Percentiles rank a stretch among this genome's conserved stretches.
phyloP scores from a whole-genome alignment of 2,797 vertebrate species.

The Schizothorax lantsangensis region DNA sequence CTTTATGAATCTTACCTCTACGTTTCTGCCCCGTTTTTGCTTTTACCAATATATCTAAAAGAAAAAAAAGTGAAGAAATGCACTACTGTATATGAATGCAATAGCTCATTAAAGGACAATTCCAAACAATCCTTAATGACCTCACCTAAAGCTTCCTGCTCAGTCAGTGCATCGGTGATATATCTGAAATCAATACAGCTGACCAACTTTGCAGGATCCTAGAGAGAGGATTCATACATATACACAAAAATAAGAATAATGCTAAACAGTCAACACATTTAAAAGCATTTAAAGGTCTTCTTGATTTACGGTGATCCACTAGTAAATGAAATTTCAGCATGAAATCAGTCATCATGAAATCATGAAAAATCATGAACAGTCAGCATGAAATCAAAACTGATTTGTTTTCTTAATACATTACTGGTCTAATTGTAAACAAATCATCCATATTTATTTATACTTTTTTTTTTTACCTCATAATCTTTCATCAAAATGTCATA shows the following conservation, averaged over 20 bases:
- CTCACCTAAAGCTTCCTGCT: constrained; percentile 77
- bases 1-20: constrained; percentile 73
- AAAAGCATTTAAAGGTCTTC: neutral
- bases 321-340: too few relatives aligned
- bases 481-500: neutral
- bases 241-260: neutral
- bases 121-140: neutral
- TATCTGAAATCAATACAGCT: constrained; percentile 87
- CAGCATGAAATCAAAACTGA: neutral
- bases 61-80: neutral
- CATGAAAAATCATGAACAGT: too few relatives aligned
- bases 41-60: constrained; percentile 79
- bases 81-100: constrained; percentile 3
- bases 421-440: neutral
- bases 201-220: constrained; percentile 80
- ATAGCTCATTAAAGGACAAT: neutral
- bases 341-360: neutral
- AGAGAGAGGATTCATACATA: constrained; percentile 47
- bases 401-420: neutral
- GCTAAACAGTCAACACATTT: neutral
- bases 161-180: constrained; percentile 81
- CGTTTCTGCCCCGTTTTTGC: constrained; percentile 75
- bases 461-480: neutral
- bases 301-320: neutral
- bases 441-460: neutral